Evolutionary conservation across 2,113 vertebrate genomes (phyloP).

Genomic region (Uropsilus gracilis): DNA sequence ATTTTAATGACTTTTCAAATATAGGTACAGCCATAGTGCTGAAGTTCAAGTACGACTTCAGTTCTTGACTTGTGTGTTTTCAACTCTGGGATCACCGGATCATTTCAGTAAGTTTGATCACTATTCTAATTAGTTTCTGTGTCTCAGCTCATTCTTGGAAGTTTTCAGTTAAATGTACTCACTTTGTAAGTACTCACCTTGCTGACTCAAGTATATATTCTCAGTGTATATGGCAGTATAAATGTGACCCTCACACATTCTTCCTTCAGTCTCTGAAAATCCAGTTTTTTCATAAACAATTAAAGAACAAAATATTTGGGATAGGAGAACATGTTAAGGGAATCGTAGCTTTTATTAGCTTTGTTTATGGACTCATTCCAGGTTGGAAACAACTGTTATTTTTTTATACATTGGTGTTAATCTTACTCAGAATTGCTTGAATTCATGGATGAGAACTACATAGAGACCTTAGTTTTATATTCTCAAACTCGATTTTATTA

Average conservation of each 20-base stretch:
- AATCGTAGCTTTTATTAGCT: slow-evolving; percentile 4
- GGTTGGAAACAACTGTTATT: background rate
- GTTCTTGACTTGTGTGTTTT: slow-evolving; percentile 99
- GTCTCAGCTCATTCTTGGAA: background rate
- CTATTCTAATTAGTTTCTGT: slow-evolving; percentile 1
- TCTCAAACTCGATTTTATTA: background rate
- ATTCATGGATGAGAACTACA: background rate
- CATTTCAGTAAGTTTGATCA: slow-evolving; percentile 94
- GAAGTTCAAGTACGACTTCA: slow-evolving; percentile 99
- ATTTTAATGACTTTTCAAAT: slow-evolving; percentile 65
- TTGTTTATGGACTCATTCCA: background rate
- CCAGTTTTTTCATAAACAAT: background rate
- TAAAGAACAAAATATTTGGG: background rate
- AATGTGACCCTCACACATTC: background rate
- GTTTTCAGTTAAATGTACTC: background rate
- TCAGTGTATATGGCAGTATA: background rate
- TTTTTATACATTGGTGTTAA: background rate
- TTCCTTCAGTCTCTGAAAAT: background rate
- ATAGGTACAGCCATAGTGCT: slow-evolving; percentile 97
- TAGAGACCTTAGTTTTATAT: background rate
- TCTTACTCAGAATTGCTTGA: slow-evolving; percentile 26
- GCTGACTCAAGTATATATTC: too few species aligned
- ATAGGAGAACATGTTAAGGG: background rate
- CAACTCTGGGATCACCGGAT: slow-evolving; percentile 97
- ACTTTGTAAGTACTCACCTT: too few species aligned